phyloP scores from a whole-genome alignment of 2,888 invertebrate genomes.

The Epinotia ramella region DNA sequence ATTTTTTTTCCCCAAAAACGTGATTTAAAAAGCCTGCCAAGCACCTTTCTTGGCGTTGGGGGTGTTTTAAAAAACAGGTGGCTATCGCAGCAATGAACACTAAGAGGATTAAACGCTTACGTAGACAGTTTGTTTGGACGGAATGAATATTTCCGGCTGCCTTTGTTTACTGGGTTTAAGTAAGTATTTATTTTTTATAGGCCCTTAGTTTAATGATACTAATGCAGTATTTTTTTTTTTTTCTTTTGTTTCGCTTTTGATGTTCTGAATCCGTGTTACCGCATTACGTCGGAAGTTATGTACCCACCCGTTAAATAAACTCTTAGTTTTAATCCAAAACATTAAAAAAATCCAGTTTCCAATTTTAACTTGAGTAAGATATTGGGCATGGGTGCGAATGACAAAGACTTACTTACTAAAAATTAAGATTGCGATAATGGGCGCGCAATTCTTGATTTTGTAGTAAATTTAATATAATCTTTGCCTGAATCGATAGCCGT shows the following conservation, averaged over 20 bases:
- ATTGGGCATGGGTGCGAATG: conserved; percentile 32
- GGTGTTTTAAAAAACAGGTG: conserved; percentile 60
- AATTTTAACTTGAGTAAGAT: conserved; percentile 28
- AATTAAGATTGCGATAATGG: conserved; percentile 25
- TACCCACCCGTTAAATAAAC: conserved; percentile 37
- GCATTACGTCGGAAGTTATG: conserved; percentile 43
- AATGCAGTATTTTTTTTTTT: conserved; percentile 55
- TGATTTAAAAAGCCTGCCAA: conserved; percentile 70
- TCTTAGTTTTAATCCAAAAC: conserved; percentile 26
- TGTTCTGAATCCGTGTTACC: conserved; percentile 48
- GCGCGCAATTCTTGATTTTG: conserved; percentile 21
- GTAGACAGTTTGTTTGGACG: conserved; percentile 54
- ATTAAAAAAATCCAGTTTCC: conserved; percentile 21
- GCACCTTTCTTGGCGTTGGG: conserved; percentile 52
- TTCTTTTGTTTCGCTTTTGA: conserved; percentile 54
- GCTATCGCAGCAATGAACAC: conserved; percentile 57
- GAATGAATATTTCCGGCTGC: conserved; percentile 47
- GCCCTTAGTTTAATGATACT: conserved; percentile 59
- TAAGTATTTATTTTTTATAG: conserved; percentile 61
- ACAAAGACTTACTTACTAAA: conserved; percentile 7
- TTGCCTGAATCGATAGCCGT: conserved; percentile 34
- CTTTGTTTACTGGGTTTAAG: conserved; percentile 53
- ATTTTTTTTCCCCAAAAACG: conserved; percentile 73
- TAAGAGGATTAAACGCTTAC: conserved; percentile 64
- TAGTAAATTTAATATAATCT: conserved; percentile 37